Base-by-base conservation (phyloP, 1,140 invertebrate species). In the Conopomorpha cramerella region DNA sequence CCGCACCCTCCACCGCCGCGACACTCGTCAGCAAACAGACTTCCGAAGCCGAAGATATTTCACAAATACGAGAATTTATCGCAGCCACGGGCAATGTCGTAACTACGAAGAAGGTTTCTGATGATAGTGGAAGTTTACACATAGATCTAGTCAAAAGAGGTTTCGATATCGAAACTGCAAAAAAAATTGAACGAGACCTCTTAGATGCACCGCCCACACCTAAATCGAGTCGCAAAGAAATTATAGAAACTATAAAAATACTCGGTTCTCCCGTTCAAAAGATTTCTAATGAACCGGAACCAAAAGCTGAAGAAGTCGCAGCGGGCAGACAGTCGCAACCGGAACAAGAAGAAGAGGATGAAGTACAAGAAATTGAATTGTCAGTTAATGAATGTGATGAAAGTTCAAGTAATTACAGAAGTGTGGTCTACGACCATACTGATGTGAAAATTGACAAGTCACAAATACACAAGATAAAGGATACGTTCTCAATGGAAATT, bases 151-250 rank as follows among this genome's bases (percentile, higher is more conserved):
- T 68, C 3, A 65, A 62, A 46, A 44, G 66, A 43, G 67, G 66
- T 19, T 76, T 72, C 53, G 71, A 76, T 48, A 32, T 52, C 10
- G 64, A 61, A 45, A 72, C 67, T 2, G 70, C 70, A 7, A 72
- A 60, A 56, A 76, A 49, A 23, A 71, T 76, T 18, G 70, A 76
- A 48, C 36, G 67, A 13, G 70, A 74, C 46, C 54, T 74, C 33
- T 43, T 72, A 3, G 59, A 63, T 38, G 41, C 51, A 7, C 49
- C 52, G 35, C 40, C 34, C 12, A 39, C 12, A 39, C 36, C 16
- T 38, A 43, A 38, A 39, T n/a, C n/a, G n/a, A n/a, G n/a, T n/a
- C n/a, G n/a, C n/a, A n/a, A n/a, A n/a, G n/a, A n/a, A n/a, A n/a
- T n/a, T n/a, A 46, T n/a, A 43, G 35, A 32, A 33, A 17, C 15